These are phyloP conservation scores for Drosophila ironensis DNA, from an alignment of 1,140 invertebrate species.

Conservation along the genomic window DNA sequence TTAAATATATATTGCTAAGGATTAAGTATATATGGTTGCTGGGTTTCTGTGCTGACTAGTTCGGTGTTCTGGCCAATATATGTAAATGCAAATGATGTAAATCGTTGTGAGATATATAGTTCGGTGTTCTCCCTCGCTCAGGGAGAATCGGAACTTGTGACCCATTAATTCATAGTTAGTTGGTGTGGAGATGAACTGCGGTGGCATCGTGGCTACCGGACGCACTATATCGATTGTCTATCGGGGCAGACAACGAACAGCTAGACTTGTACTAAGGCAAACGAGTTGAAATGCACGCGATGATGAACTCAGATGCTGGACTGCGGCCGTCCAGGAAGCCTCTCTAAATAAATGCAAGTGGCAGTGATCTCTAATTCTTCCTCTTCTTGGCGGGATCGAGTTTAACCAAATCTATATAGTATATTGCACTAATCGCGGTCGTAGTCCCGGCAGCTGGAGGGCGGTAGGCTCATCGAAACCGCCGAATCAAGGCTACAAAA, in stretches of 20 bases:
- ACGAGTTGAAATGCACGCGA: slow-evolving; percentile 25
- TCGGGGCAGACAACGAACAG: slow-evolving; percentile 80
- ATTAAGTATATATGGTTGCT: slow-evolving; percentile 35
- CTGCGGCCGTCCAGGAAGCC: slow-evolving; percentile 20
- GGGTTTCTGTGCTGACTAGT: slow-evolving; percentile 50
- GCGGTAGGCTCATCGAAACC: slow-evolving; percentile 81
- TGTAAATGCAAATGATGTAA: slow-evolving; percentile 54
- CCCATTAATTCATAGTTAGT: slow-evolving; percentile 57
- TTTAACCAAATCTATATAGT: slow-evolving; percentile 41
- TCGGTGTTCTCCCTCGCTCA: slow-evolving; percentile 63
- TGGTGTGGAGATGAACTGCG: slow-evolving; percentile 24
- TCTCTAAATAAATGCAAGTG: slow-evolving; percentile 47
- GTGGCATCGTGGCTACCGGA: slow-evolving; percentile 43
- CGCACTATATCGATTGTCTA: slow-evolving; percentile 82
- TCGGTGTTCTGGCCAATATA: slow-evolving; percentile 51
- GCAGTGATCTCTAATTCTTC: slow-evolving; percentile 50
- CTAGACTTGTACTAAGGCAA: slow-evolving; percentile 52
- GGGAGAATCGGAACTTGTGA: slow-evolving; percentile 75
- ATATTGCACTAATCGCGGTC: slow-evolving; percentile 62
- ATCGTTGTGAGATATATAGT: slow-evolving; percentile 49
- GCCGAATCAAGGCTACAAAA: slow-evolving; percentile 78
- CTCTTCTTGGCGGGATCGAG: slow-evolving; percentile 66
- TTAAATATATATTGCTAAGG: slow-evolving; percentile 35
- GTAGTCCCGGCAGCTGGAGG: slow-evolving; percentile 74
- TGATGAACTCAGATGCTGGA: slow-evolving; percentile 12